Conservation (phyloP, 2,888 invertebrate species). For the Lutraria lutraria region DNA sequence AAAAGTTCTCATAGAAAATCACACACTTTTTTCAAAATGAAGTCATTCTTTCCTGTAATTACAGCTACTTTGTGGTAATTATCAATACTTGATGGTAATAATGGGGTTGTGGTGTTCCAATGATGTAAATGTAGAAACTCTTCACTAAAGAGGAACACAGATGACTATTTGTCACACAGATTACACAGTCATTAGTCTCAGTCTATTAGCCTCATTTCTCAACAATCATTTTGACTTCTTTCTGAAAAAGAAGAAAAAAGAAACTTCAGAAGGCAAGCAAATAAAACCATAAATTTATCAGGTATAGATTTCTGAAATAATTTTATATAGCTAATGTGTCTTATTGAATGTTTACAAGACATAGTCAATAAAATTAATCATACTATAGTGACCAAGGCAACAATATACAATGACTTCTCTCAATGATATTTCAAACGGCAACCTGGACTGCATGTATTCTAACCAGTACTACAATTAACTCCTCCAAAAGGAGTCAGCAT, state of each 20-base stretch:
- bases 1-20: neutral
- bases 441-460: no score
- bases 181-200: neutral
- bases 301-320: no score
- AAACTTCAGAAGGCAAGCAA: neutral
- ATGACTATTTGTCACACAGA: neutral
- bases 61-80: conserved; percentile 17
- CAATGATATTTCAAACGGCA: no score
- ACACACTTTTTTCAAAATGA: neutral
- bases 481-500: no score
- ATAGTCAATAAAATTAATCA: no score
- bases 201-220: no score
- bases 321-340: no score
- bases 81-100: neutral
- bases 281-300: neutral
- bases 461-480: no score
- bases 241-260: neutral
- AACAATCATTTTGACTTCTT: neutral
- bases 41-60: conserved; percentile 4
- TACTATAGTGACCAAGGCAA: no score
- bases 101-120: neutral
- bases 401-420: no score
- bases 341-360: no score
- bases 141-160: neutral
- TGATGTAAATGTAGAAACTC: neutral